Conservation (phyloP, 2,113 vertebrate species). For the Seriola aureovittata region DNA sequence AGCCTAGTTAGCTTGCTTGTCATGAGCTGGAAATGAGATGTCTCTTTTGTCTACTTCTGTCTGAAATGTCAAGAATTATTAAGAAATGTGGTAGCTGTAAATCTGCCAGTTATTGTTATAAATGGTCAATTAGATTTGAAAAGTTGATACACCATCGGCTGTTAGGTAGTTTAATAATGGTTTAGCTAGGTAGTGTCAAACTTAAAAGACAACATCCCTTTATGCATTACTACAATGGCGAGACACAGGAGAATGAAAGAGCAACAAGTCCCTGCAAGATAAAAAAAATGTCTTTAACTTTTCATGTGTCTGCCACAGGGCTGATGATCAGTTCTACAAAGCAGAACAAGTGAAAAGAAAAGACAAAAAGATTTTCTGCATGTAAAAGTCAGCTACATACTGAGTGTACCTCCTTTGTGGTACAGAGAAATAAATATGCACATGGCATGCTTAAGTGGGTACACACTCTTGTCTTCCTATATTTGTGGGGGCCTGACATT, state of each 20-base stretch:
- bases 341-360: conserved; percentile 2
- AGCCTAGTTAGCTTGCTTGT: neutral
- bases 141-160: neutral
- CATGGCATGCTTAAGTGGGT: conserved; percentile 1
- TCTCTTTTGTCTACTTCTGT: neutral
- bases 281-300: neutral
- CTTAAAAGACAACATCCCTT: neutral
- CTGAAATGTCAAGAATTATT: neutral
- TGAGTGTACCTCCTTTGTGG: conserved; percentile 32
- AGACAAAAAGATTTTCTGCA: conserved; percentile 42
- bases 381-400: conserved; percentile 15
- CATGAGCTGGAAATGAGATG: neutral
- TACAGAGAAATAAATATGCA: conserved; percentile 17
- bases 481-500: too few species aligned
- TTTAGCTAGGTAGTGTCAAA: neutral
- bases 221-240: neutral
- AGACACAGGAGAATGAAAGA: neutral
- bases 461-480: neutral
- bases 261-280: conserved; percentile 3
- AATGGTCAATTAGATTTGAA: neutral
- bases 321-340: conserved; percentile 37
- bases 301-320: conserved; percentile 12
- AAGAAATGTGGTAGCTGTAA: neutral
- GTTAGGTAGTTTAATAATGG: neutral
- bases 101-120: neutral